Conservation (phyloP, 2,888 invertebrate species). For the Leptinotarsa juncta region DNA sequence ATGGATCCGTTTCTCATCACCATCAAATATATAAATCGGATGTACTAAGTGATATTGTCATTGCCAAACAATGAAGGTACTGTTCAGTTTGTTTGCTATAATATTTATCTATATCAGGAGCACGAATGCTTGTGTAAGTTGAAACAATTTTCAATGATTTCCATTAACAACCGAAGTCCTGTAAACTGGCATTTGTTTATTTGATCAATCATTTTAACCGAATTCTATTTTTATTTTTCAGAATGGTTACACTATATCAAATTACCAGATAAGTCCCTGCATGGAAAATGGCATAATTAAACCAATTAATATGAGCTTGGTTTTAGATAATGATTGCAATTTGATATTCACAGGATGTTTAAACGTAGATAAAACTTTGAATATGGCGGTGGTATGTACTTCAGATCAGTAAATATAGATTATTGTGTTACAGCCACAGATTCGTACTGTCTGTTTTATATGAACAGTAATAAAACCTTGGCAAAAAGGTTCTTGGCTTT, state of each 20-base stretch:
- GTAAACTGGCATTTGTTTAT: too few species aligned
- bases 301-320: background rate
- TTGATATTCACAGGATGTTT: background rate
- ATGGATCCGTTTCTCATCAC: constrained; percentile 3
- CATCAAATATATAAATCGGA: background rate
- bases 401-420: background rate
- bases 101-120: background rate
- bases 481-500: too few species aligned
- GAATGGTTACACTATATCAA: background rate
- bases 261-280: background rate
- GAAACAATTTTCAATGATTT: background rate
- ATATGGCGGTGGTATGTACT: background rate
- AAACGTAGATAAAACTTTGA: background rate
- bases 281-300: background rate
- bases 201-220: too few species aligned
- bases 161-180: background rate
- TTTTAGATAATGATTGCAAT: constrained; percentile 6
- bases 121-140: constrained; percentile 4
- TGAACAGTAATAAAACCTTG: too few species aligned
- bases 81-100: background rate
- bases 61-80: background rate
- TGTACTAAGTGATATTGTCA: background rate
- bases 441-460: too few species aligned
- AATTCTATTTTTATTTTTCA: background rate
- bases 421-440: too few species aligned